A percentile compares a stretch with the other conserved stretches of the same genome.
These are phyloP conservation scores for Glyptemys insculpta DNA, from an alignment of 2,797 vertebrate genomes.

Conservation along the genomic window DNA sequence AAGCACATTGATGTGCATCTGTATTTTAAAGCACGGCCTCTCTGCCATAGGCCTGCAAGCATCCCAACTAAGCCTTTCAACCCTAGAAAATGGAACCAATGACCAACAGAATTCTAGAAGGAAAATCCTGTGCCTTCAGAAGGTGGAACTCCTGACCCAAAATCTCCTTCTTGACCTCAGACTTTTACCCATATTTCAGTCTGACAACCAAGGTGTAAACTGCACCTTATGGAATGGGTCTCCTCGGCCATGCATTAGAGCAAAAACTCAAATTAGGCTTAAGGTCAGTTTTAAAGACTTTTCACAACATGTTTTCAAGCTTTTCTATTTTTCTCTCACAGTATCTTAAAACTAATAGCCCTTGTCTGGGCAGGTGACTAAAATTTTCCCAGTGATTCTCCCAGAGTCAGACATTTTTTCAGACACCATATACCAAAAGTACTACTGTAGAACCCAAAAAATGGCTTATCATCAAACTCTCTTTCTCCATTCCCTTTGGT, in stretches of 20 bases:
- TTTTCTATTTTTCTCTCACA: not conserved
- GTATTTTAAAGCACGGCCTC: not conserved
- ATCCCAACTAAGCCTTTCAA: not conserved
- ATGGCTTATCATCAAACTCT: too few relatives aligned
- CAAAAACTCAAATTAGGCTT: not conserved
- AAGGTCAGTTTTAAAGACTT: not conserved
- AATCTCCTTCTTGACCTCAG: not conserved
- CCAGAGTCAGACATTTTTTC: not conserved
- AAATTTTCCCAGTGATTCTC: not conserved
- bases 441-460: not conserved
- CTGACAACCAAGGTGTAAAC: not conserved
- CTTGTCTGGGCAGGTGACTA: not conserved
- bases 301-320: not conserved
- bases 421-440: not conserved
- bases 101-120: not conserved
- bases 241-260: not conserved
- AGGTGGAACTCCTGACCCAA: not conserved
- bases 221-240: not conserved
- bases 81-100: not conserved
- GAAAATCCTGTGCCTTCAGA: not conserved
- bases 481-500: not conserved
- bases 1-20: rapidly evolving
- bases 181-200: not conserved
- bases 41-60: not conserved
- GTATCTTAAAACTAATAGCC: not conserved